Percentiles rank a stretch among this genome's conserved stretches.
Evolutionary conservation across 2,888 invertebrate genomes (phyloP).

Genomic region (Xanthorhoe designata): DNA sequence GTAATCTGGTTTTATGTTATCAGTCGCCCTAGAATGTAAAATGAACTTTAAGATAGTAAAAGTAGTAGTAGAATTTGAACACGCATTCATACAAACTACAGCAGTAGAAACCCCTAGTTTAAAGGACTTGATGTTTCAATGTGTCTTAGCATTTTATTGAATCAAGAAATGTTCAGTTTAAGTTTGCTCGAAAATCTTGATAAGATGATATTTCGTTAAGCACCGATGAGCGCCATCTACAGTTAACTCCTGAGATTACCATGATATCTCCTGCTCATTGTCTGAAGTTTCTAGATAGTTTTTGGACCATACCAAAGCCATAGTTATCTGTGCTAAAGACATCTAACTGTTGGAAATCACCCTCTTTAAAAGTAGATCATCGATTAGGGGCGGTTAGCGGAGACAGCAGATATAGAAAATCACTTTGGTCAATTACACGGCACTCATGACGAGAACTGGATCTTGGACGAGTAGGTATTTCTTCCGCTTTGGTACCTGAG

Average conservation of each 20-base stretch:
- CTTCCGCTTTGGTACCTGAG: background rate
- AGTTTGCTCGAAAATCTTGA: no score
- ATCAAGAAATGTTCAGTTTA: no score
- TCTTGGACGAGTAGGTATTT: slow-evolving; percentile 17
- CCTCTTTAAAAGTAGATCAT: slow-evolving; percentile 37
- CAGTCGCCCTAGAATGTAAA: background rate
- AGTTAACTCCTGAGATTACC: no score
- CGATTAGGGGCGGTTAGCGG: slow-evolving; percentile 42
- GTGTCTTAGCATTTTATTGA: no score
- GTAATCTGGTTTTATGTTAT: no score
- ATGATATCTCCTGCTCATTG: no score
- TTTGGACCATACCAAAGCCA: slow-evolving; percentile 14
- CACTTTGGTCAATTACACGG: slow-evolving; percentile 34
- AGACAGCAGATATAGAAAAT: slow-evolving; percentile 36
- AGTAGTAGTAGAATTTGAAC: no score
- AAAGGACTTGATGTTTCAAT: no score
- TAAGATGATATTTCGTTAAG: no score
- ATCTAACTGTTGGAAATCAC: slow-evolving; percentile 32
- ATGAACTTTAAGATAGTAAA: background rate
- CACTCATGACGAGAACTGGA: slow-evolving; percentile 23
- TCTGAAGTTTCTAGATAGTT: background rate
- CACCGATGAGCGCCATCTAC: no score
- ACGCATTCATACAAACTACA: no score
- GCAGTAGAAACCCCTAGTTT: no score
- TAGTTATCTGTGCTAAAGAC: slow-evolving; percentile 11